These are phyloP conservation scores for Ochropleura leucogaster DNA, from an alignment of 2,888 invertebrate genomes.

Conservation along the genomic window DNA sequence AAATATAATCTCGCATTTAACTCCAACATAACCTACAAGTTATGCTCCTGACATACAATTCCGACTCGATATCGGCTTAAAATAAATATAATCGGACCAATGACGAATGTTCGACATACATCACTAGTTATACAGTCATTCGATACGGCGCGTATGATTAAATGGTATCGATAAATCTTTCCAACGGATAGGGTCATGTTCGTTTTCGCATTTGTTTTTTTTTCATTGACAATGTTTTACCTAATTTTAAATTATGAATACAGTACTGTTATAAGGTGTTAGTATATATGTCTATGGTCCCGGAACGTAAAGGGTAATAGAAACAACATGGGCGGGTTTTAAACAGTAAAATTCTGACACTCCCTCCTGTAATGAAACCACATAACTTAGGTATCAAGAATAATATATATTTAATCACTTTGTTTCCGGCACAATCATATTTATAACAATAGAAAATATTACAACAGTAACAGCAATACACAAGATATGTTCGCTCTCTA, in stretches of 20 bases:
- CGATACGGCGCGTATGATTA: slow-evolving; percentile 54
- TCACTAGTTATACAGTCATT: slow-evolving; percentile 56
- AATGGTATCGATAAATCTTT: slow-evolving; percentile 55
- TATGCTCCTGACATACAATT: slow-evolving; percentile 48
- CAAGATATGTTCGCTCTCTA: too few species aligned
- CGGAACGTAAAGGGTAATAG: too few species aligned
- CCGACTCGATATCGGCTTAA: slow-evolving; percentile 38
- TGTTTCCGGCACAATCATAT: too few species aligned
- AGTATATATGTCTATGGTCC: too few species aligned
- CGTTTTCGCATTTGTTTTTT: slow-evolving; percentile 14
- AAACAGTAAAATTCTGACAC: too few species aligned
- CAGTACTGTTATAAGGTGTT: too few species aligned
- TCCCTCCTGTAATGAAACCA: too few species aligned
- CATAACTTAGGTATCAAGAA: too few species aligned
- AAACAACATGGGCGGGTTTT: too few species aligned
- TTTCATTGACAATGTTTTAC: neutral
- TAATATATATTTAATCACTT: too few species aligned
- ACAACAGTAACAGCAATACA: too few species aligned
- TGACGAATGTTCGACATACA: slow-evolving; percentile 57
- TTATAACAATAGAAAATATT: too few species aligned
- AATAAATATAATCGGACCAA: slow-evolving; percentile 57
- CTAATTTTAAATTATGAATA: neutral
- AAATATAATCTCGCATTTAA: neutral
- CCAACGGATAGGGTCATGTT: slow-evolving; percentile 25
- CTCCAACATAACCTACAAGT: slow-evolving; percentile 14